phyloP scores from a whole-genome alignment of 2,888 invertebrate genomes.

The Seira sanloemensis region DNA sequence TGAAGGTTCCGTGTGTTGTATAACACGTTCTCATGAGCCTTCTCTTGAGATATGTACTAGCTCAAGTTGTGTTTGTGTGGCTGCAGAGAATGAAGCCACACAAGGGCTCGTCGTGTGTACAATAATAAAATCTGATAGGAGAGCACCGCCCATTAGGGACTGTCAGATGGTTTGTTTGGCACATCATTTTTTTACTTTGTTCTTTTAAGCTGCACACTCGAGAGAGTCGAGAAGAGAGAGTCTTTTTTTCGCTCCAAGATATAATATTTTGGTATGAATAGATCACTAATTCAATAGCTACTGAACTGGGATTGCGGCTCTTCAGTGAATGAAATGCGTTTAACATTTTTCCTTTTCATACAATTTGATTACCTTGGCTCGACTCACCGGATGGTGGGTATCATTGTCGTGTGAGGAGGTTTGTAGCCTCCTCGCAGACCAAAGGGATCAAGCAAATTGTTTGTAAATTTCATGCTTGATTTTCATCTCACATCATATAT shows the following conservation, averaged over 20 bases:
- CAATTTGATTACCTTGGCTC: not conserved
- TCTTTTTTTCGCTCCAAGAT: constrained; percentile 18
- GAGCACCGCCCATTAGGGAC: constrained; percentile 63
- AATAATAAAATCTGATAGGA: constrained; percentile 58
- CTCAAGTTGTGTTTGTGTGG: not conserved
- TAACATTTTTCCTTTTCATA: constrained; percentile 6
- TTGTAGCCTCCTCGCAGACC: too few relatives aligned
- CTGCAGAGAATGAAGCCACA: constrained; percentile 48
- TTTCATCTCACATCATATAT: constrained; percentile 8
- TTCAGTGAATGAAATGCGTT: not conserved
- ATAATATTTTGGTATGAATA: constrained; percentile 42
- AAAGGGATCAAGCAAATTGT: too few relatives aligned
- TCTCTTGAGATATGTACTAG: not conserved
- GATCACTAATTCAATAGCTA: constrained; percentile 57
- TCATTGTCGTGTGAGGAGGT: constrained; percentile 3
- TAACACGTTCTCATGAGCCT: not conserved
- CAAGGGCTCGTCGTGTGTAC: constrained; percentile 56
- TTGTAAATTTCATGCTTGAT: constrained; percentile 12
- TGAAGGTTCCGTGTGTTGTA: not conserved
- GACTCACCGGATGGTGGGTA: not conserved
- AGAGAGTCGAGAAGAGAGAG: too few relatives aligned
- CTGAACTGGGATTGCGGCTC: constrained; percentile 37
- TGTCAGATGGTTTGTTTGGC: constrained; percentile 60
- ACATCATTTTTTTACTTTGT: constrained; percentile 52
- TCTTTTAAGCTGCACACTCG: not conserved